Evolutionary conservation across 2,113 vertebrate species (phyloP).

Genomic region (Rhodinocichla rosea): DNA sequence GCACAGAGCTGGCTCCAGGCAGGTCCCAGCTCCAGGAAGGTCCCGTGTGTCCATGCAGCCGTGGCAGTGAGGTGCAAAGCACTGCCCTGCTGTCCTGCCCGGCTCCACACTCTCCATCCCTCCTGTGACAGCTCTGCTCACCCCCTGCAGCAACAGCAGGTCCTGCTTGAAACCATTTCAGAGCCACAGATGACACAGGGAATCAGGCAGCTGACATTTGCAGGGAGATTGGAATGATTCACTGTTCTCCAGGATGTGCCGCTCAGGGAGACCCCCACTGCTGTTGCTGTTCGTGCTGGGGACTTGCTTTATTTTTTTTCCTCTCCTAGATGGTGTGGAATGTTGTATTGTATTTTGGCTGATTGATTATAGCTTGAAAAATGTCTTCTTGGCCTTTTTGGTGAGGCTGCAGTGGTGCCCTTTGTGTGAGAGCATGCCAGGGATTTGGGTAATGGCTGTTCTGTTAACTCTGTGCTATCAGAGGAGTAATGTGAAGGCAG

Average conservation of each 20-base stretch:
- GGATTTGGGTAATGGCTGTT: not conserved
- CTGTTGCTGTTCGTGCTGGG: not conserved
- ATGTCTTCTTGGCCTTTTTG: not conserved
- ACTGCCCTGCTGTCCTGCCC: too few relatives aligned
- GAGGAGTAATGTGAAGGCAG: not conserved
- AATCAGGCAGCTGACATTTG: conserved; percentile 53
- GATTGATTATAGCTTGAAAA: not conserved
- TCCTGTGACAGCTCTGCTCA: not conserved
- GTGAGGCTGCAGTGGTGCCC: not conserved
- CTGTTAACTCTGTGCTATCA: not conserved
- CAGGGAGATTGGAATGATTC: conserved; percentile 33
- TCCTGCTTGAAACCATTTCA: not conserved
- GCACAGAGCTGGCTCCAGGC: not conserved
- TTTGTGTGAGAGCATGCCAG: not conserved
- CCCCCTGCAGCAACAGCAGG: not conserved
- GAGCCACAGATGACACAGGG: not conserved
- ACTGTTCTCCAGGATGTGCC: not conserved
- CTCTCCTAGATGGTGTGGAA: not conserved
- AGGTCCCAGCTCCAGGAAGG: accelerated
- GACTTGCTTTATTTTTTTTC: not conserved
- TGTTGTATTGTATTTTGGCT: not conserved
- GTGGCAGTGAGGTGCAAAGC: not conserved
- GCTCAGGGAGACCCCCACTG: not conserved
- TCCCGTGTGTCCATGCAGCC: accelerated
- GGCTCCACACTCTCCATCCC: not conserved